Conservation (phyloP, 2,113 vertebrate genomes). For the Rhinopomastus cyanomelas region DNA sequence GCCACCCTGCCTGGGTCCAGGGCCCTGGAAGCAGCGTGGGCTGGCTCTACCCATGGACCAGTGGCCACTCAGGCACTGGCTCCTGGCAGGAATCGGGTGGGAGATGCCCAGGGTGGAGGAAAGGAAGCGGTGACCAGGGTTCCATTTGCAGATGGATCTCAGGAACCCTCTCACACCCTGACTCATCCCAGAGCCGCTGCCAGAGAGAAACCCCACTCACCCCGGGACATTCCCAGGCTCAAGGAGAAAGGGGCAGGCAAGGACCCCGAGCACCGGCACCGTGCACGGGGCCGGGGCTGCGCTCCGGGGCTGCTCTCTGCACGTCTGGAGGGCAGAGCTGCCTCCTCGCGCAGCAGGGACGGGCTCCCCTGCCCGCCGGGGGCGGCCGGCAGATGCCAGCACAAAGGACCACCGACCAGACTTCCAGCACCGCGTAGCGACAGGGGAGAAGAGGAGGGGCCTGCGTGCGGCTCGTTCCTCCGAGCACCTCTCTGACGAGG, state of each 20-base stretch:
- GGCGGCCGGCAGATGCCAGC: conserved; percentile 43
- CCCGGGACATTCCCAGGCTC: background rate
- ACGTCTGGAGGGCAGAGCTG: background rate
- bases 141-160: background rate
- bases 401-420: conserved; percentile 62
- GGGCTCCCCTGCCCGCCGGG: background rate
- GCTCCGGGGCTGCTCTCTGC: conserved; percentile 17
- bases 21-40: background rate
- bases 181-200: background rate
- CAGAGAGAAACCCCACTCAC: background rate
- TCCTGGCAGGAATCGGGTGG: background rate
- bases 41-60: background rate
- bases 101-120: background rate
- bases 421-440: conserved; percentile 40
- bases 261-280: background rate
- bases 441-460: conserved; percentile 26
- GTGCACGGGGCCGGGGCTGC: background rate
- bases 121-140: background rate
- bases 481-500: background rate
- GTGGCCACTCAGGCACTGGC: background rate
- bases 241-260: background rate
- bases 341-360: background rate
- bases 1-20: background rate
- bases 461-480: conserved; percentile 31
- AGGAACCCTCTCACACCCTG: background rate